These are phyloP conservation scores for Drosophila ercepeae DNA, from an alignment of 1,140 invertebrate genomes.

Conservation along the genomic window DNA sequence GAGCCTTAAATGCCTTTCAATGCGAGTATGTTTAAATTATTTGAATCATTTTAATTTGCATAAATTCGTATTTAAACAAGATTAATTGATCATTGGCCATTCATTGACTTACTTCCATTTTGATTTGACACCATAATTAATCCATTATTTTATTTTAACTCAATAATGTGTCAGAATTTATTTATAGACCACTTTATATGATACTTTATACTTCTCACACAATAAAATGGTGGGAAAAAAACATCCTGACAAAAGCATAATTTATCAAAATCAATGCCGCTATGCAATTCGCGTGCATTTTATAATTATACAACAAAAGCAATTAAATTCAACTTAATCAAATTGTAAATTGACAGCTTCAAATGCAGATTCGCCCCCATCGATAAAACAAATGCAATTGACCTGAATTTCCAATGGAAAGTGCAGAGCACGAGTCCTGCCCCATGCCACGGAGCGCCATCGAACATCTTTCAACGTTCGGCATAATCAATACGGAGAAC, in stretches of 20 bases:
- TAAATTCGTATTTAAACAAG: constrained; percentile 4
- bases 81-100: constrained; percentile 11
- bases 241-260: constrained; percentile 30
- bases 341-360: constrained; percentile 71
- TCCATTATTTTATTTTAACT: constrained; percentile 36
- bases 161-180: constrained; percentile 14
- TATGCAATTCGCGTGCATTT: constrained; percentile 71
- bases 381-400: constrained; percentile 52
- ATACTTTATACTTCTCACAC: constrained; percentile 28
- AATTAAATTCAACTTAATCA: constrained; percentile 79
- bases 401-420: constrained; percentile 56
- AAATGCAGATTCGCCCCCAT: constrained; percentile 49
- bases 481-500: constrained; percentile 44
- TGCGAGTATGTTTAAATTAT: constrained; percentile 18
- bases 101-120: constrained; percentile 12
- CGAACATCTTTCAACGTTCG: constrained; percentile 25
- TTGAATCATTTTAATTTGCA: constrained; percentile 7
- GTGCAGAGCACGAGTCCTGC: constrained; percentile 30
- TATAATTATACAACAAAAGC: constrained; percentile 68
- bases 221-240: constrained; percentile 23
- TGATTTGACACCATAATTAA: constrained; percentile 32
- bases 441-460: constrained; percentile 26
- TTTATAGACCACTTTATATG: constrained; percentile 37
- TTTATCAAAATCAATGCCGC: constrained; percentile 66
- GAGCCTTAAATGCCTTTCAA: constrained; percentile 19